Evolutionary conservation across 2,888 invertebrate genomes (phyloP).

Genomic region (Exocentrus adspersus): DNA sequence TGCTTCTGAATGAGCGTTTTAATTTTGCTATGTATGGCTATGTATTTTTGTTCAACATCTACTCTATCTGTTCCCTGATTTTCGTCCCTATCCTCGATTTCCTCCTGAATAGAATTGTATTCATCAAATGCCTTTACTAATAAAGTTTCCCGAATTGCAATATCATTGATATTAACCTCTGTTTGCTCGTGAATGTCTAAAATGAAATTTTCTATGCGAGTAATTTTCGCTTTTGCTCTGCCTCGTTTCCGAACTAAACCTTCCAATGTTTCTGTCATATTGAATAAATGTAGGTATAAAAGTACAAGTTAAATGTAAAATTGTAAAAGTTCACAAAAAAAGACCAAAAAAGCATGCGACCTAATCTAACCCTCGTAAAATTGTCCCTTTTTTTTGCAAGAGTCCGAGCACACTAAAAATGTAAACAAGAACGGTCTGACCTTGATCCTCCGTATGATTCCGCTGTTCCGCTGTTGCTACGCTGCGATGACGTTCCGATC

Average conservation of each 20-base stretch:
- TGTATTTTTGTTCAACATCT: not conserved
- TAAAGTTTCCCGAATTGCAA: not conserved
- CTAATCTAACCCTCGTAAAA: no score
- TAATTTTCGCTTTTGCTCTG: not conserved
- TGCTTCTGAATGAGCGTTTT: not conserved
- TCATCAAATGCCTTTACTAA: not conserved
- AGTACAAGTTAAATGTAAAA: no score
- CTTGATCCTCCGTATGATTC: no score
- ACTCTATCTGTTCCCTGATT: not conserved
- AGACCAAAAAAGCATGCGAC: no score
- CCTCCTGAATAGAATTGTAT: not conserved
- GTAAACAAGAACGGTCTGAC: no score
- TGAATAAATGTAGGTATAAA: no score
- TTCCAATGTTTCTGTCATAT: no score
- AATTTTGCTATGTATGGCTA: not conserved
- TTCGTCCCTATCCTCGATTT: not conserved
- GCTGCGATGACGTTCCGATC: no score
- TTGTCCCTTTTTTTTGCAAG: no score
- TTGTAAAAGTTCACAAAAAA: no score
- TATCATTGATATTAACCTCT: not conserved
- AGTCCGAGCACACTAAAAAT: no score
- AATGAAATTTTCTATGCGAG: not conserved
- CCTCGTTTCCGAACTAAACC: not conserved
- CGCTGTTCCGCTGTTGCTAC: no score
- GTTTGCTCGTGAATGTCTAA: not conserved